A percentile compares a stretch with the other conserved stretches of the same genome.
Evolutionary conservation across 2,113 vertebrate species (phyloP).

Genomic region (Oplegnathus fasciatus): DNA sequence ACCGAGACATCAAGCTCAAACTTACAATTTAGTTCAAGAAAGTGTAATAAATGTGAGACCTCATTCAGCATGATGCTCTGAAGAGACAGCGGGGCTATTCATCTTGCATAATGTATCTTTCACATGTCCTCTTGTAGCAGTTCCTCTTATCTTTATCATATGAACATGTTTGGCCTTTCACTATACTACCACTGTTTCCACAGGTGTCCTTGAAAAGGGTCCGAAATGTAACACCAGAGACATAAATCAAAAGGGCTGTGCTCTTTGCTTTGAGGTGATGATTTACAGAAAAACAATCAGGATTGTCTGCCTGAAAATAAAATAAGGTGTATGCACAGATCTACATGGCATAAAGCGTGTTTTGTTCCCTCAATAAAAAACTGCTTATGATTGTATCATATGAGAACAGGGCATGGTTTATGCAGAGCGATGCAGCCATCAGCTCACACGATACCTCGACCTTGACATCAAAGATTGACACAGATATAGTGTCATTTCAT

Average conservation of each 20-base stretch:
- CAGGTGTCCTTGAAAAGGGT: conserved; percentile 12
- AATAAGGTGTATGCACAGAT: neutral
- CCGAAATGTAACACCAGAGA: neutral
- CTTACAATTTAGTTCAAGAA: neutral
- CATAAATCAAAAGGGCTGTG: conserved; percentile 34
- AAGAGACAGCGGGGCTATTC: neutral
- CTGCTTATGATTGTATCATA: neutral
- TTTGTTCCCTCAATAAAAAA: conserved; percentile 28
- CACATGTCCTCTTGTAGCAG: neutral
- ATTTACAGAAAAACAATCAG: conserved; percentile 34
- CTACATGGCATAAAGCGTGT: neutral
- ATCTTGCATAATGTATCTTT: conserved; percentile 7
- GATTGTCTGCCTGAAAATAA: neutral
- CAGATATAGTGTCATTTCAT: neutral
- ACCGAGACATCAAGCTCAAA: neutral
- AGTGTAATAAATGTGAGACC: neutral
- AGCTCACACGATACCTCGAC: neutral
- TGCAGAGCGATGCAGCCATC: neutral
- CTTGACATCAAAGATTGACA: neutral
- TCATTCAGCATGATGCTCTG: neutral
- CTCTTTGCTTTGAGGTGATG: conserved; percentile 43
- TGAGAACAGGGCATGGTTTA: neutral
- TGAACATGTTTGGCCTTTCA: conserved; percentile 11
- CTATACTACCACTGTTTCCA: neutral
- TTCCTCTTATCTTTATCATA: conserved; percentile 53